phyloP scores from a whole-genome alignment of 2,113 vertebrate genomes.

The Lophotis ruficrista region DNA sequence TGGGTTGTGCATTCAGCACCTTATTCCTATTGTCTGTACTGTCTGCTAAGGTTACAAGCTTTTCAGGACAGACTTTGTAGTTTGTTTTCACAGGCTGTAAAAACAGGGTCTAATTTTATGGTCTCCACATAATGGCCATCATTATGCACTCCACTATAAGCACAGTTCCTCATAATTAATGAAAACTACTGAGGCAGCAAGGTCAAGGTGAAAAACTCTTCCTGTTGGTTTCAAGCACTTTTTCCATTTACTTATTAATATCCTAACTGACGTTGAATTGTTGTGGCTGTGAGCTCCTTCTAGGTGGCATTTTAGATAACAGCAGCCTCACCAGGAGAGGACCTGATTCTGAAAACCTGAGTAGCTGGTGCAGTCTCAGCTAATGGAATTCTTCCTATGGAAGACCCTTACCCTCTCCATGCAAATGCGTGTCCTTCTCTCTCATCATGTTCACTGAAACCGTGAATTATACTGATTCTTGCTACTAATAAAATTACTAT shows the following conservation, averaged over 20 bases:
- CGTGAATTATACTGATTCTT: background rate
- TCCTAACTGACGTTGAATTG: background rate
- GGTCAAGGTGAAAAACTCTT: slow-evolving; percentile 24
- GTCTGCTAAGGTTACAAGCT: background rate
- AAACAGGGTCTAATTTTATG: slow-evolving; percentile 14
- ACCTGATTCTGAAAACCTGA: background rate
- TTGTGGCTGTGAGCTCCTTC: background rate
- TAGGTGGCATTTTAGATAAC: background rate
- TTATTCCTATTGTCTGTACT: background rate
- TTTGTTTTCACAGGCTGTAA: background rate
- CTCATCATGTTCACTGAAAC: background rate
- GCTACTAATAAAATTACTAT: background rate
- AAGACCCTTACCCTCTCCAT: background rate
- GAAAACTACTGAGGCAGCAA: slow-evolving; percentile 22
- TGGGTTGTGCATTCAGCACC: background rate
- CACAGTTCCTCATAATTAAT: slow-evolving; percentile 23
- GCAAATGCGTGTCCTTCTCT: background rate
- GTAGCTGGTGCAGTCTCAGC: background rate
- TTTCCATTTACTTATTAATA: slow-evolving; percentile 22
- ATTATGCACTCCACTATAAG: background rate
- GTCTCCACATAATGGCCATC: background rate
- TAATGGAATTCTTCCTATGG: background rate
- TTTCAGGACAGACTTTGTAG: background rate
- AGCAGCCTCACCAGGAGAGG: background rate
- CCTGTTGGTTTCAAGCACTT: background rate